phyloP scores from a whole-genome alignment of 2,888 invertebrate species.

The Zygothrica quintamaculata region DNA sequence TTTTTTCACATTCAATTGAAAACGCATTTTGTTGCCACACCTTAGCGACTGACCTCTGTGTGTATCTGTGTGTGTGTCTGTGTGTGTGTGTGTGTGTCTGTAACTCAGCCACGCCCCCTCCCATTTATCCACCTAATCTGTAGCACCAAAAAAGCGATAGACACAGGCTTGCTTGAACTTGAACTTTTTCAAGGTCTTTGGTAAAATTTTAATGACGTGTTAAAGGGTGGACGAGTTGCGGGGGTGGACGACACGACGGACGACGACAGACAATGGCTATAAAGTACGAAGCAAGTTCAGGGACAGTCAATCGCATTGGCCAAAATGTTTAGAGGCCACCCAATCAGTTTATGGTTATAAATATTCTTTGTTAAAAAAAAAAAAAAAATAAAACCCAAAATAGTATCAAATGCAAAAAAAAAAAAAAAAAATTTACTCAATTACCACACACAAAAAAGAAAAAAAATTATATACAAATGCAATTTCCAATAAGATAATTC shows the following conservation, averaged over 20 bases:
- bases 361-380: conserved; percentile 62
- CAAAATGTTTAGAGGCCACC: conserved; percentile 21
- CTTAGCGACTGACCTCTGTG: not conserved
- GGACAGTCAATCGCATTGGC: conserved; percentile 46
- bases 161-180: conserved; percentile 59
- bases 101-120: conserved; percentile 7
- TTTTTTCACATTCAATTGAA: not conserved
- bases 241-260: conserved; percentile 1
- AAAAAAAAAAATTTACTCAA: conserved; percentile 41
- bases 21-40: not conserved
- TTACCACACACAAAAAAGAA: conserved; percentile 28
- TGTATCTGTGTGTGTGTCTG: conserved; percentile 23
- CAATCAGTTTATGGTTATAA: conserved; percentile 42
- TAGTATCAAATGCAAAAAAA: not conserved
- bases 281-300: conserved; percentile 55
- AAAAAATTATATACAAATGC: conserved; percentile 25
- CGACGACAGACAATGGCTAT: conserved; percentile 12
- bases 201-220: conserved; percentile 32
- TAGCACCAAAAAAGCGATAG: conserved; percentile 36
- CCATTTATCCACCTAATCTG: not conserved
- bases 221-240: conserved; percentile 2
- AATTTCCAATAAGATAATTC: conserved; percentile 32
- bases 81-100: conserved; percentile 33
- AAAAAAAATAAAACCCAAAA: conserved; percentile 8
- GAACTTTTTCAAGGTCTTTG: conserved; percentile 72